phyloP scores from a whole-genome alignment of 2,888 invertebrate species.

The Xiphydria camelus region DNA sequence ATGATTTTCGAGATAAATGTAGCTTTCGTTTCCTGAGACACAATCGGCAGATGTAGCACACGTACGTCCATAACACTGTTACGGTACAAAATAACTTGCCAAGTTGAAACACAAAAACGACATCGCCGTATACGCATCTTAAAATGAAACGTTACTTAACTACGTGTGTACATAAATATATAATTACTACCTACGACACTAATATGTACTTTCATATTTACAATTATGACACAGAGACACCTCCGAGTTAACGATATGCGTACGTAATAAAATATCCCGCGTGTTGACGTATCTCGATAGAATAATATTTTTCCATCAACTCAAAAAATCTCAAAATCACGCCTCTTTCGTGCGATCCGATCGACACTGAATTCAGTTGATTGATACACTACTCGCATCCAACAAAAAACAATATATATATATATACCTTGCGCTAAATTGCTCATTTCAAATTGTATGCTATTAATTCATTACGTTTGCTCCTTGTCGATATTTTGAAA shows the following conservation, averaged over 20 bases:
- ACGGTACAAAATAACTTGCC: constrained; percentile 2
- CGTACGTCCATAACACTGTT: neutral
- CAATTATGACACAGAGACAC: constrained; percentile 39
- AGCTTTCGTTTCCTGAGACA: constrained; percentile 1
- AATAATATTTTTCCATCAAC: too few species aligned
- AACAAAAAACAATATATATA: too few species aligned
- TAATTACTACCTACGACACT: constrained; percentile 23
- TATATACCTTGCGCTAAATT: constrained; percentile 15
- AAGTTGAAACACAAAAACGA: neutral
- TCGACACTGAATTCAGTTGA: too few species aligned
- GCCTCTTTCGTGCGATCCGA: too few species aligned
- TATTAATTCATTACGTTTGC: too few species aligned
- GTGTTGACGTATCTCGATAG: too few species aligned
- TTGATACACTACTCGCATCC: too few species aligned
- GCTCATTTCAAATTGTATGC: too few species aligned
- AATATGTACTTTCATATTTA: constrained; percentile 37
- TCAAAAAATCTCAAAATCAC: too few species aligned
- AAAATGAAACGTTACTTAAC: constrained; percentile 1
- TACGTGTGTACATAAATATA: constrained; percentile 34
- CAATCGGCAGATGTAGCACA: neutral
- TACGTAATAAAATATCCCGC: constrained; percentile 22
- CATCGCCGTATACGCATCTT: neutral
- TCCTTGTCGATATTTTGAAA: too few species aligned
- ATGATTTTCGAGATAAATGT: neutral
- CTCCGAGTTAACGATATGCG: constrained; percentile 9